A percentile compares a stretch with the other conserved stretches of the same genome.
Evolutionary conservation across 2,888 invertebrate species (phyloP).

Genomic region (Alloplasta piceator): DNA sequence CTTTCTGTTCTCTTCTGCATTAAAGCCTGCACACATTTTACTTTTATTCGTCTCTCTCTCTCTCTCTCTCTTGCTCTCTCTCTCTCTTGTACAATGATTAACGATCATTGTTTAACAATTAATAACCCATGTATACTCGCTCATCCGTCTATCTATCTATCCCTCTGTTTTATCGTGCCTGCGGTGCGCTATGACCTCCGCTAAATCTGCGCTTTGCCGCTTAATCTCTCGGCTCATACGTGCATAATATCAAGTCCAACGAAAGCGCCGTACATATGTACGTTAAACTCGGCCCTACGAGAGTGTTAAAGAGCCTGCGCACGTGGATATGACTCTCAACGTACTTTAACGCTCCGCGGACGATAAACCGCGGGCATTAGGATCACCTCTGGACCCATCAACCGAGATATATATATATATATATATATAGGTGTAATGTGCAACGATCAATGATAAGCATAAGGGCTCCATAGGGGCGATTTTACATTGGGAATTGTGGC

Average conservation of each 20-base stretch:
- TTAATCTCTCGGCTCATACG: constrained; percentile 53
- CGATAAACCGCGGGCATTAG: constrained; percentile 54
- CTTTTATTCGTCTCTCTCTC: constrained; percentile 40
- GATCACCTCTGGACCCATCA: constrained; percentile 48
- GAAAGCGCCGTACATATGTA: constrained; percentile 13
- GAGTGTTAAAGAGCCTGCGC: constrained; percentile 45
- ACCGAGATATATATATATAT: constrained; percentile 9
- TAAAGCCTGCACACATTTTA: constrained; percentile 18
- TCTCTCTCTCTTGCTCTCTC: constrained; percentile 53
- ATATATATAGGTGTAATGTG: background rate
- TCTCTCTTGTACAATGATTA: constrained; percentile 64
- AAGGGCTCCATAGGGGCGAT: no score
- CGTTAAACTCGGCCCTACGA: constrained; percentile 41
- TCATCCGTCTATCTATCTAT: background rate
- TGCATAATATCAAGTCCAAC: background rate
- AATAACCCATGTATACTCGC: constrained; percentile 61
- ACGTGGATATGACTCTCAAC: constrained; percentile 48
- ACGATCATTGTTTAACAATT: constrained; percentile 70
- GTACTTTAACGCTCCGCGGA: constrained; percentile 50
- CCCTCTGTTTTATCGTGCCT: constrained; percentile 57
- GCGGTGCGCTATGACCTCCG: constrained; percentile 33
- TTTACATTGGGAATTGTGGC: no score
- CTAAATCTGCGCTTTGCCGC: constrained; percentile 40
- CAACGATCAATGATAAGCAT: background rate
- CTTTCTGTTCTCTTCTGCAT: constrained; percentile 21